Percentiles rank a stretch among this genome's conserved stretches.
These are phyloP conservation scores for Xestia c-nigrum DNA, from an alignment of 2,888 invertebrate species.

Conservation along the genomic window DNA sequence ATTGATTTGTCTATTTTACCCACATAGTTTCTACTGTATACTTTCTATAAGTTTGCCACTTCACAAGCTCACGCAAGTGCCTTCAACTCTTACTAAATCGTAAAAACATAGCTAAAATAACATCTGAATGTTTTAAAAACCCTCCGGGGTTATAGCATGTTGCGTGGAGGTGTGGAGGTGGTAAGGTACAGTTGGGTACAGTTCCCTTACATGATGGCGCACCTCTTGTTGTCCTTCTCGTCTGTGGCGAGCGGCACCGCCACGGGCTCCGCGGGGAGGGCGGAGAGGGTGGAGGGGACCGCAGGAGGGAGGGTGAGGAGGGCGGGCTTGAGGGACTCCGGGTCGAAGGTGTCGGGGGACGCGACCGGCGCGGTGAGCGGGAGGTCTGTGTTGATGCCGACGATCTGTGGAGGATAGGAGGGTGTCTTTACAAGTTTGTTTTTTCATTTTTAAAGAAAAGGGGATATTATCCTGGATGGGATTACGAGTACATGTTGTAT, in stretches of 20 bases:
- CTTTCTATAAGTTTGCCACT: neutral
- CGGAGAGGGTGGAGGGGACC: conserved; percentile 62
- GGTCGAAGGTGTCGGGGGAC: conserved; percentile 75
- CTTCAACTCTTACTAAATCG: conserved; percentile 18
- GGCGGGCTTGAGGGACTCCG: conserved; percentile 79
- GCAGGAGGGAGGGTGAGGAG: conserved; percentile 60
- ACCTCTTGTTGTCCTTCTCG: conserved; percentile 49
- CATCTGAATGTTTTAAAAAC: conserved; percentile 2
- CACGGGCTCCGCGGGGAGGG: conserved; percentile 73
- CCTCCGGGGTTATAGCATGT: neutral
- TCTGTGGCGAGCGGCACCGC: conserved; percentile 54
- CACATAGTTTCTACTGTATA: neutral
- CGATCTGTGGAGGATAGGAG: conserved; percentile 76
- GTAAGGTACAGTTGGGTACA: neutral
- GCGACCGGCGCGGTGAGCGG: conserved; percentile 82
- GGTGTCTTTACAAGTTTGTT: neutral
- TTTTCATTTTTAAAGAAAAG: neutral
- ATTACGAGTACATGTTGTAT: too few relatives aligned
- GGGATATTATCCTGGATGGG: neutral
- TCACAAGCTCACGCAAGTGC: conserved; percentile 1
- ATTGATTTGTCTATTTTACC: neutral
- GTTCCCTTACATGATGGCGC: conserved; percentile 39
- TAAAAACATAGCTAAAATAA: conserved; percentile 44
- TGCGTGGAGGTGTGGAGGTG: too few relatives aligned
- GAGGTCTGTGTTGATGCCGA: conserved; percentile 86